phyloP scores from a whole-genome alignment of 2,888 invertebrate species.

The Sturmia bella region DNA sequence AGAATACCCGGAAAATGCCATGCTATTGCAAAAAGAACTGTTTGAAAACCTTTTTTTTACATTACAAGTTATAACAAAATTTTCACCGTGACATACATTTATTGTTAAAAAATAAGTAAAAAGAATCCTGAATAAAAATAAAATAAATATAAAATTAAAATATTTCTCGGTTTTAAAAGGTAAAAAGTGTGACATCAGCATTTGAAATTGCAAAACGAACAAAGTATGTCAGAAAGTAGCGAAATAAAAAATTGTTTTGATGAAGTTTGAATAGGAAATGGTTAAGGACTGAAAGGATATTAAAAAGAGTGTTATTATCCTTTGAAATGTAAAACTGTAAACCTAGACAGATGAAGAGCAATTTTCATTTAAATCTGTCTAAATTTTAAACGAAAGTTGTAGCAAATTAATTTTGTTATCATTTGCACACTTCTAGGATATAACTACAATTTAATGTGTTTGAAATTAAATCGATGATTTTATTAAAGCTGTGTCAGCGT shows the following conservation, averaged over 20 bases:
- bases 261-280: slow-evolving; percentile 34
- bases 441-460: no score
- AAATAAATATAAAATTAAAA: slow-evolving; percentile 24
- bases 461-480: no score
- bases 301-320: slow-evolving; percentile 18
- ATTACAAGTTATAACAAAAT: slow-evolving; percentile 24
- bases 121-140: slow-evolving; percentile 1
- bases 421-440: no score
- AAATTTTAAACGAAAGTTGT: no score
- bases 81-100: slow-evolving; percentile 40
- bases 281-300: slow-evolving; percentile 19
- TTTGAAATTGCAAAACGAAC: slow-evolving; percentile 1
- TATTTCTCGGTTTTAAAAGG: slow-evolving; percentile 19
- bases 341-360: not conserved
- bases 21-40: slow-evolving; percentile 37
- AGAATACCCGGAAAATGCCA: not conserved
- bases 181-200: slow-evolving; percentile 38
- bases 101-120: not conserved
- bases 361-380: not conserved
- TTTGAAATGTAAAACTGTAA: not conserved
- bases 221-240: slow-evolving; percentile 36
- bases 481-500: no score
- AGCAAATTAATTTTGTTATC: no score
- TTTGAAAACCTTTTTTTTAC: slow-evolving; percentile 27
- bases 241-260: slow-evolving; percentile 12